Base-by-base conservation (phyloP, 2,888 invertebrate species). In the Scotopteryx bipunctaria region DNA sequence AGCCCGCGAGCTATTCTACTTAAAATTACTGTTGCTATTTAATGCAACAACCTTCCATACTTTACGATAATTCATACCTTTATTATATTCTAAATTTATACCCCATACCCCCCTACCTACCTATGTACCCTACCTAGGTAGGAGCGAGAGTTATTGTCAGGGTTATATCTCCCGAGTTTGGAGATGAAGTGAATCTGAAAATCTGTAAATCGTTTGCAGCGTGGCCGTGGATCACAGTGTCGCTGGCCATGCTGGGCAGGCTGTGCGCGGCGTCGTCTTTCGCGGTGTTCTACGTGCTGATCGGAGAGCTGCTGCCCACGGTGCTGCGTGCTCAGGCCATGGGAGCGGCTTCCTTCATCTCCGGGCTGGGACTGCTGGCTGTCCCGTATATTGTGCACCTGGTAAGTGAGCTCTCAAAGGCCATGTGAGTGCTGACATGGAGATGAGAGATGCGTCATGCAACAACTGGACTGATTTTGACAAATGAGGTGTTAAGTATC, bases 231-330 rank as follows among this genome's bases (percentile, higher is more conserved):
- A 82, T 93, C 33, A 92, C 92, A 6, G 93, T 94, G 0, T 82
- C 86, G 0, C 73, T 94, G 43, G 94, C 94, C 4, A 93, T 94
- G 92, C 74, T 93, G 43, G 94, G 94, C 0, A 91, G 94, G 57
- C 90, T 94, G 36, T 93, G 93, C 23, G 92, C 93, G n/a, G 93
- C 94, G 2, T 92, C 93, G 0, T 92, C 94, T 0, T 94, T 94
- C 66, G 92, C 93, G 0, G 93, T 94, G 0, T 93, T 94, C 76
- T 94, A 94, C 77, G 93, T 94, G 1, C 91, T 93, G 66, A 93
- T 94, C 1, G 94, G 94, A 0, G 94, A 94, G 67, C 75, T 94
- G 2, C 82, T 94, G 57, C 94, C 94, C 0, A 94, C 94, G 0
- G 93, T 93, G 5, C 71, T 94, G 31, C 79, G 94, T 29, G 92